Evolutionary conservation across 2,888 invertebrate genomes (phyloP).

Genomic region (Noctua janthe): DNA sequence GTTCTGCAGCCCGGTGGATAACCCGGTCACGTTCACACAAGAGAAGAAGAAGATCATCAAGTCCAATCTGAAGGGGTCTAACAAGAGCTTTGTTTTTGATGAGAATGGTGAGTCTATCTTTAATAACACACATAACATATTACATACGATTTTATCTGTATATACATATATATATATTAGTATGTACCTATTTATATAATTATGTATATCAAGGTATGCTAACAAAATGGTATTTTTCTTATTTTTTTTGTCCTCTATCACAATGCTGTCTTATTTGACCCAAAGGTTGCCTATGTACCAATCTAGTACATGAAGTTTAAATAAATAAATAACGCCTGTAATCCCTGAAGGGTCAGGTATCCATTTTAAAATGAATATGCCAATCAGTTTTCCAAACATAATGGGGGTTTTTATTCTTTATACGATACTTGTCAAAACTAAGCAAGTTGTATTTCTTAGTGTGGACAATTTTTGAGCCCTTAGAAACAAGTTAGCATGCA

Average conservation of each 20-base stretch:
- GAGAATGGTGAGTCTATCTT: constrained; percentile 78
- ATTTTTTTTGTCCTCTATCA: no score
- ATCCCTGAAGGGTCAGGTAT: neutral
- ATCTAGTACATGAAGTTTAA: no score
- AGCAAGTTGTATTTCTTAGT: neutral
- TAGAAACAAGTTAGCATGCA: neutral
- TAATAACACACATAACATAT: neutral
- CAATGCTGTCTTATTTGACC: no score
- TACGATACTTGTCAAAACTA: neutral
- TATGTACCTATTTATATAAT: no score
- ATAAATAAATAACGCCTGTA: no score
- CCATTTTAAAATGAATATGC: neutral
- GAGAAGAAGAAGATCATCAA: constrained; percentile 84
- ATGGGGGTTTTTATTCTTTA: neutral
- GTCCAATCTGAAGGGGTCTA: constrained; percentile 87
- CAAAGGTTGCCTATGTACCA: no score
- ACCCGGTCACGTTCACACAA: constrained; percentile 72
- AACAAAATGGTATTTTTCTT: no score
- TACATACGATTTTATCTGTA: no score
- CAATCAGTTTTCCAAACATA: neutral
- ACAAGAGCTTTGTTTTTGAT: constrained; percentile 86
- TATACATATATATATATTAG: no score
- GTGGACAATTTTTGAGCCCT: neutral
- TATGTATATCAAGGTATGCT: no score
- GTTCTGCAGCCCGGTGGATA: constrained; percentile 86